These are phyloP conservation scores for Pegea sp. DNA, from an alignment of 23 tunicate genomes.

Conservation along the genomic window DNA sequence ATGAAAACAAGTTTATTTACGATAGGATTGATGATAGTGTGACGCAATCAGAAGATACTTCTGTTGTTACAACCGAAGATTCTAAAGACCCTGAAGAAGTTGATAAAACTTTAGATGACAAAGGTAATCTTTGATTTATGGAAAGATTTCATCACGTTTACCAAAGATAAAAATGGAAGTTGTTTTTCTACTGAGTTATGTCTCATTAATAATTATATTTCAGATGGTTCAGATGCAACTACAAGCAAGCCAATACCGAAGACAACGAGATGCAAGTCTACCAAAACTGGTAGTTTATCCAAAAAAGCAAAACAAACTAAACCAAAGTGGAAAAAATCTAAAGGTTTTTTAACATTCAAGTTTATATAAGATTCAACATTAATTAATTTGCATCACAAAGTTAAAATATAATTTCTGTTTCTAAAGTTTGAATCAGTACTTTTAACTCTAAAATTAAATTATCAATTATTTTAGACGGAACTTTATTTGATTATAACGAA, in stretches of 20 bases:
- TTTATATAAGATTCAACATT: too few relatives aligned
- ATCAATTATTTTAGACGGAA: too few relatives aligned
- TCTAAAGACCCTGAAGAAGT: background rate
- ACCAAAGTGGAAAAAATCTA: conserved; percentile 25
- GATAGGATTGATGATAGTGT: background rate
- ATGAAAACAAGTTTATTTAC: background rate
- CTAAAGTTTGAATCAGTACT: too few relatives aligned
- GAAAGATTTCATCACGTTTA: too few relatives aligned
- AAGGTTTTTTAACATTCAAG: too few relatives aligned
- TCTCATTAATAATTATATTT: background rate
- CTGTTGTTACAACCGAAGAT: background rate
- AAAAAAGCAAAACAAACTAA: conserved; percentile 13
- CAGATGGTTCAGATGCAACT: too few relatives aligned
- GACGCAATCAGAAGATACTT: too few relatives aligned
- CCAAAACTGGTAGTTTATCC: conserved; percentile 9
- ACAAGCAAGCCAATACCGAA: background rate
- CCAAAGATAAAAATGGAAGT: background rate
- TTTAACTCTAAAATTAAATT: too few relatives aligned
- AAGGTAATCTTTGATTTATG: too few relatives aligned
- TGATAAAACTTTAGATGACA: background rate
- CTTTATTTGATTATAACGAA: conserved; percentile 13
- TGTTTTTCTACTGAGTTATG: background rate
- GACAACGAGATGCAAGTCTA: background rate
- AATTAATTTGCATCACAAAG: too few relatives aligned
- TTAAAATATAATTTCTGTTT: too few relatives aligned